Conservation (phyloP, 2,797 vertebrate species). For the Catharus ustulatus region DNA sequence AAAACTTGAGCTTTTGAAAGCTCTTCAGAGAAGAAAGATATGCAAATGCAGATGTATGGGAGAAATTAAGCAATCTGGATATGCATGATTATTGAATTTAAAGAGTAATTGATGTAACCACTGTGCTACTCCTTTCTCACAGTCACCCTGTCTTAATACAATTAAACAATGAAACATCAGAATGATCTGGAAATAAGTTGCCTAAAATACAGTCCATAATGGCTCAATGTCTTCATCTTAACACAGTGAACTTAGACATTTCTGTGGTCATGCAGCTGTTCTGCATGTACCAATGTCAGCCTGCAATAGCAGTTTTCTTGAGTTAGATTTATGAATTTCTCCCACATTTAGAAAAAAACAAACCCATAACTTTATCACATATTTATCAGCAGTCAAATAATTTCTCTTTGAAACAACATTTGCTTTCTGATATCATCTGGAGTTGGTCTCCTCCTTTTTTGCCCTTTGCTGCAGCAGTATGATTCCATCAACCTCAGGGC, state of each 20-base stretch:
- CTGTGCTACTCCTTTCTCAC: not conserved
- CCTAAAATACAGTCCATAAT: not conserved
- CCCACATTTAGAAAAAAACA: not conserved
- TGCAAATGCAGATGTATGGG: conserved; percentile 20
- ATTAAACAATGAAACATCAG: not conserved
- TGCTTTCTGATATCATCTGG: not conserved
- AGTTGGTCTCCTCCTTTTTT: not conserved
- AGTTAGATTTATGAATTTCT: not conserved
- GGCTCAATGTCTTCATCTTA: not conserved
- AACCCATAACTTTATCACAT: not conserved
- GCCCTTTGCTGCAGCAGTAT: not conserved
- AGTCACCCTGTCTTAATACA: conserved; percentile 7
- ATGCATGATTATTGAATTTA: not conserved
- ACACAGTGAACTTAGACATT: not conserved
- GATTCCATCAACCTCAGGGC: not conserved
- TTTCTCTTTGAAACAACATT: not conserved
- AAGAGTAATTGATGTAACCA: conserved; percentile 28
- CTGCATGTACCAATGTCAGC: not conserved
- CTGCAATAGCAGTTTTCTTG: not conserved
- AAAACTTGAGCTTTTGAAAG: conserved; percentile 56
- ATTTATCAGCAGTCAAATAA: not conserved
- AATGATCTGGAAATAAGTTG: not conserved
- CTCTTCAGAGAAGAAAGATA: conserved; percentile 46
- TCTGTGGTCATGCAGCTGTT: not conserved
- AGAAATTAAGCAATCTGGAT: conserved; percentile 35